A percentile compares a stretch with the other conserved stretches of the same genome.
These are phyloP conservation scores for Callocephalon fimbriatum DNA, from an alignment of 2,113 vertebrate genomes.

Conservation along the genomic window DNA sequence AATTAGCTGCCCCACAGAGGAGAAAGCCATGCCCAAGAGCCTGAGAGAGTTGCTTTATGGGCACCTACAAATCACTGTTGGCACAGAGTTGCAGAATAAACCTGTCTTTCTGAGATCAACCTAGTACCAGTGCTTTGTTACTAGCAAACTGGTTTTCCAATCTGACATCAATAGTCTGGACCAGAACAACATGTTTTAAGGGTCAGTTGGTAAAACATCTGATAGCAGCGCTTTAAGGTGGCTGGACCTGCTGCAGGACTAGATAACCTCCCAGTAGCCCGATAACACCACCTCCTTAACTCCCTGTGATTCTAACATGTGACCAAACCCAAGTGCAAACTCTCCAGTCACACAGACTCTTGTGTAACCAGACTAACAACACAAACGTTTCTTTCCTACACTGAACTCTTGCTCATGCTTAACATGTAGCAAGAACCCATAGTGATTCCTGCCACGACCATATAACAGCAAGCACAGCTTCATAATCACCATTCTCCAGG, in stretches of 20 bases:
- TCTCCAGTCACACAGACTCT: neutral
- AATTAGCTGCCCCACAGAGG: neutral
- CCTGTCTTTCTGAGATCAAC: neutral
- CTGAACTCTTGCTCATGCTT: neutral
- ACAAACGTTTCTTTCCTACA: neutral
- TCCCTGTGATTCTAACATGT: neutral
- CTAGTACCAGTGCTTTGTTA: neutral
- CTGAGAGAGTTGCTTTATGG: neutral
- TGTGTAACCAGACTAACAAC: neutral
- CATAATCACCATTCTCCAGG: neutral
- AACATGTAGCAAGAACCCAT: neutral
- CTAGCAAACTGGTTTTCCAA: neutral
- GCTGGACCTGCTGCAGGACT: neutral
- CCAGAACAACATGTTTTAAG: neutral
- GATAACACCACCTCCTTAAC: neutral
- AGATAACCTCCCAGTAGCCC: neutral
- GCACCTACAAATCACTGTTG: neutral
- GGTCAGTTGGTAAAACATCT: neutral
- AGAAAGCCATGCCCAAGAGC: neutral
- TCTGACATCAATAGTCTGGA: neutral
- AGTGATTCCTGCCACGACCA: neutral
- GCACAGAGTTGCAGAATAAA: neutral
- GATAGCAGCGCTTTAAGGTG: neutral
- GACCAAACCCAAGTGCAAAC: neutral
- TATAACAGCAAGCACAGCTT: rapidly evolving